Evolutionary conservation across 2,888 invertebrate genomes (phyloP), one percentile per base, ranked within the genome.

Genomic region (Lithophane ornitopus): DNA sequence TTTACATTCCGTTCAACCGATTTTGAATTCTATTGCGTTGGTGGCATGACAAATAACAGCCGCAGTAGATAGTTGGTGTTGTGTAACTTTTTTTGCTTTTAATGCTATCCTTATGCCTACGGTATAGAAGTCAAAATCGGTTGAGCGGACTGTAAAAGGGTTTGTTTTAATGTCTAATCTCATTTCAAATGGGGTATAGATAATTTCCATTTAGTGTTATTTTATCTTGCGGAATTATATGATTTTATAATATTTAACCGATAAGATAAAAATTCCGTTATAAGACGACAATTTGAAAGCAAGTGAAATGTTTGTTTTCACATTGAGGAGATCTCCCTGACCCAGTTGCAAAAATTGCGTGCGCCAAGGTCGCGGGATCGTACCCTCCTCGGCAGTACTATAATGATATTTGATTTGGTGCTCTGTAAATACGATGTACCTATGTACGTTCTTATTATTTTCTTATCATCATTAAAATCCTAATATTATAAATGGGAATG

Each of bases 281-380:
- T 58, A 69, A 68, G 26, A 62, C 59, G 44, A 68, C 41, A 52
- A n/a, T 76, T 68, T 52, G 54, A 54, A 84, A 73, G 67, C 52
- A 72, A 72, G 74, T 56, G 76, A 77, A 82, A 82, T 85, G 74
- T 76, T 82, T 78, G 70, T 70, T 58, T 73, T 70, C 26, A 66
- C 28, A 54, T 74, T 70, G 46, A 56, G 77, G 46, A 56, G 74
- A 72, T 46, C 68, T 61, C 68, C 81, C 52, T 86, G 88, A 86
- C 85, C 85, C 59, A 86, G 76, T 82, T 88, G 44, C 58, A 63
- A 80, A 78, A 77, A 72, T 85, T 72, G 83, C 86, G 79, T 88
- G 86, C 14, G 39, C 12, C 71, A 84, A 81, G 86, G 85, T 79
- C 70, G 73, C 28, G 56, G 41, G 19, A 28, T 70, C 49, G 69